Evolutionary conservation across 2,888 invertebrate species (phyloP), one percentile per base, ranked within the genome.

Genomic region (Pedicia rivosa): DNA sequence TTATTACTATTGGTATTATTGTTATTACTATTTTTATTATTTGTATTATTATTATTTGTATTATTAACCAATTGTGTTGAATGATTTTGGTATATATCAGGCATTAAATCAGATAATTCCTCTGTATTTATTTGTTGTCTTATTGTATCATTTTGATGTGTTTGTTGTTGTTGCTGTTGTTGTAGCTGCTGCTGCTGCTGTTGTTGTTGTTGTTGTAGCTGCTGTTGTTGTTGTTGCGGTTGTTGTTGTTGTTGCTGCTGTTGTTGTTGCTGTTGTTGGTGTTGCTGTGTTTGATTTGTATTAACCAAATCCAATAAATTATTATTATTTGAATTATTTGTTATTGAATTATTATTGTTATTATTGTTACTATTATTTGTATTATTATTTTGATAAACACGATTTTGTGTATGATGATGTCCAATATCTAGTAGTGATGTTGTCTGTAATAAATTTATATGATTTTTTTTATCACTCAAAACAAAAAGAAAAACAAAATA

Each of bases 81-180:
- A 26, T 42, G 39, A 20, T 36, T 47, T 9, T 48, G 43, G 14
- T 47, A 52, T 41, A 42, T 36, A 44, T 43, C 43, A 41, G 47
- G 43, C 27, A 44, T 41, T 5, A 44, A 25, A 7, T 39, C 36
- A 19, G 41, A 36, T 16, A 44, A 34, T 20, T 44, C 44, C 10
- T 41, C 40, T 8, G 24, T 34, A 15, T 35, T 37, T 10, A 42
- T 31, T 9, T 33, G 19, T 13, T 20, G 32, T 14, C 22, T 32
- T 32, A n/a, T 10, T 5, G 22, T 20, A 13, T 13, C 8, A 2
- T 19, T 33, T 16, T 35, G 25, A 26, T 10, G 25, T 26, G 35
- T 9, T 12, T 26, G 35, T 10, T 25, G 40, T 38, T 16, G 41
- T 38, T 29, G 35, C 40, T 36, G 43, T 31, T 41, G 44, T 42